These are phyloP conservation scores for Sebastes hubbsi DNA, from an alignment of 2,797 vertebrate species.

Conservation along the genomic window DNA sequence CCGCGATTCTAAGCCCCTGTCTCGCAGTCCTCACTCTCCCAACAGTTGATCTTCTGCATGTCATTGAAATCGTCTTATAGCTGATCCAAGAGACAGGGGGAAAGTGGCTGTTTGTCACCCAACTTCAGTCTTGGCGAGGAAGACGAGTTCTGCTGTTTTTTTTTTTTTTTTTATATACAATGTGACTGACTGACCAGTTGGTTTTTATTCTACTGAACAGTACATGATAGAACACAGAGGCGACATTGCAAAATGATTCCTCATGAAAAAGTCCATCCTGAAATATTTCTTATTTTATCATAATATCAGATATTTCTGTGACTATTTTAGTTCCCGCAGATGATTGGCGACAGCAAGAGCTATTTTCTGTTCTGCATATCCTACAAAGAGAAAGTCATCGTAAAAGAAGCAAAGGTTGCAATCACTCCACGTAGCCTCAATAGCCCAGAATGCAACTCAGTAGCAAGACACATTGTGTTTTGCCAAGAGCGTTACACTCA, in stretches of 20 bases:
- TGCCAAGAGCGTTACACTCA: not conserved
- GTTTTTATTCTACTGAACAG: not conserved
- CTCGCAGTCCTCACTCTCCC: slow-evolving; percentile 80
- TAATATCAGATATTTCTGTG: not conserved
- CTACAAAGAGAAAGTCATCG: not conserved
- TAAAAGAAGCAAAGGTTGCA: not conserved
- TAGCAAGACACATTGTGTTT: not conserved
- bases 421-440: not conserved
- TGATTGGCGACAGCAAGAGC: not conserved
- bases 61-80: slow-evolving; percentile 84
- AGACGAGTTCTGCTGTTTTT: slow-evolving; percentile 50
- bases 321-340: not conserved
- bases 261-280: not conserved
- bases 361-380: not conserved
- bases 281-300: not conserved
- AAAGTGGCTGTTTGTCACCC: slow-evolving; percentile 78
- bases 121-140: slow-evolving; percentile 75
- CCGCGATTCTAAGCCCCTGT: slow-evolving; percentile 83
- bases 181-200: slow-evolving; percentile 53
- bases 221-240: not conserved
- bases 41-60: slow-evolving; percentile 84
- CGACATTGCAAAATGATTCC: not conserved
- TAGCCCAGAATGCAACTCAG: not conserved
- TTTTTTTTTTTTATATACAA: slow-evolving; percentile 21
- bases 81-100: slow-evolving; percentile 81